Percentiles rank a stretch among this genome's conserved stretches.
phyloP scores from a whole-genome alignment of 2,113 vertebrate genomes.

The Eonycteris spelaea region DNA sequence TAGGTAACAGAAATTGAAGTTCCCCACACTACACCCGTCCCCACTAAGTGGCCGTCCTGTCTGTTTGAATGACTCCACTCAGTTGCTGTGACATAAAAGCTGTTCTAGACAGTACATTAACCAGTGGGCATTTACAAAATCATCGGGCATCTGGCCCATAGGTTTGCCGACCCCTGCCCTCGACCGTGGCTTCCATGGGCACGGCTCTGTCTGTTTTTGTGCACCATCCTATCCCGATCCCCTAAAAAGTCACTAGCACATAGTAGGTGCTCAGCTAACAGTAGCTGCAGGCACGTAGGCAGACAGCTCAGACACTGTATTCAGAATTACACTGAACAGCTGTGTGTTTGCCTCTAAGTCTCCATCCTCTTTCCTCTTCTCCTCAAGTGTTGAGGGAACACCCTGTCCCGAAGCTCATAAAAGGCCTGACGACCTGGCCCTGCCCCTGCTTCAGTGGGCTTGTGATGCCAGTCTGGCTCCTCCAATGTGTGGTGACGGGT shows the following conservation, averaged over 20 bases:
- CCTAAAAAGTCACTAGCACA: too few species aligned
- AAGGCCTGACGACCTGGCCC: not conserved
- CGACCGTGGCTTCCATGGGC: not conserved
- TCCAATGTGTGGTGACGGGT: too few species aligned
- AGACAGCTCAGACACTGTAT: not conserved
- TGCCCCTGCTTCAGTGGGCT: not conserved
- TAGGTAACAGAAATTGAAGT: not conserved
- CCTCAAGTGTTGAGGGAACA: not conserved
- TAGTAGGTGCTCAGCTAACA: not conserved
- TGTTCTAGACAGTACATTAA: not conserved
- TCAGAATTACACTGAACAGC: not conserved
- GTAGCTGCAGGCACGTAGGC: not conserved
- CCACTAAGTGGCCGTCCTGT: not conserved
- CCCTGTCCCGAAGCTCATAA: not conserved
- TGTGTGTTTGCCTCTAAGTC: not conserved
- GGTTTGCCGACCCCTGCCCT: not conserved
- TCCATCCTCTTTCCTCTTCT: not conserved
- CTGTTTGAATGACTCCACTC: not conserved
- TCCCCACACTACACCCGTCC: too few species aligned
- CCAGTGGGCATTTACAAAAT: not conserved
- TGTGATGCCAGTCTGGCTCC: not conserved
- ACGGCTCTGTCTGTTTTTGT: not conserved
- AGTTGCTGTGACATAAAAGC: accelerated
- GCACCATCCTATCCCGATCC: not conserved
- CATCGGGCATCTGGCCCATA: not conserved